phyloP scores from a whole-genome alignment of 1,140 invertebrate genomes.

The Aricia agestis region DNA sequence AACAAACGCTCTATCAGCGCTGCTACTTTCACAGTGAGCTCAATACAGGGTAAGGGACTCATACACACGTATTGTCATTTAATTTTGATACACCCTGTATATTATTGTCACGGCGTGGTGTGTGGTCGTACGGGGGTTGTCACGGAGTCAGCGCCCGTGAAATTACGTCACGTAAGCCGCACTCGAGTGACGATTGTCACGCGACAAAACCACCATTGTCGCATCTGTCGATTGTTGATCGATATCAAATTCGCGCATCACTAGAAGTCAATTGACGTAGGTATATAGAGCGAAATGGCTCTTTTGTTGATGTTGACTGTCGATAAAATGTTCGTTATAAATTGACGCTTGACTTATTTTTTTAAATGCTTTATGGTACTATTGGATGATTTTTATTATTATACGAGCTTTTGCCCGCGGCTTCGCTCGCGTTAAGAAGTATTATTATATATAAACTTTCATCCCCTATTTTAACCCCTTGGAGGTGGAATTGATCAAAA shows the following conservation, averaged over 20 bases:
- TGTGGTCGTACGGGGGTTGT: conserved; percentile 60
- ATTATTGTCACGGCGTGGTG: conserved; percentile 20
- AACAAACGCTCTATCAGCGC: no score
- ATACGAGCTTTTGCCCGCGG: no score
- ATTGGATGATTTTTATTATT: no score
- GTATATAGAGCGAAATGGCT: background rate
- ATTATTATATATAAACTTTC: no score
- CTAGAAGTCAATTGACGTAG: background rate
- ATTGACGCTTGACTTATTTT: background rate
- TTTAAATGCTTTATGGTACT: no score
- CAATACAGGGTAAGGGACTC: no score
- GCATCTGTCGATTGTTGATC: conserved; percentile 6
- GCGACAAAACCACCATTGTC: background rate
- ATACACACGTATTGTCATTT: no score
- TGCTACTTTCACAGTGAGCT: no score
- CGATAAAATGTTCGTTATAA: background rate
- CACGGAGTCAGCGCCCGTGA: conserved; percentile 53
- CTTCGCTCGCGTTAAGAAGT: no score
- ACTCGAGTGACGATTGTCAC: conserved; percentile 42
- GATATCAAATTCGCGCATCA: conserved; percentile 20
- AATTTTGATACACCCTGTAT: background rate
- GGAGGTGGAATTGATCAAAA: no score
- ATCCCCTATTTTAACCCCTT: no score
- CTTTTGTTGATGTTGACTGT: background rate
- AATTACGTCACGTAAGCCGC: conserved; percentile 59